Conservation (phyloP, 2,797 vertebrate species). For the Bradypodion pumilum region DNA sequence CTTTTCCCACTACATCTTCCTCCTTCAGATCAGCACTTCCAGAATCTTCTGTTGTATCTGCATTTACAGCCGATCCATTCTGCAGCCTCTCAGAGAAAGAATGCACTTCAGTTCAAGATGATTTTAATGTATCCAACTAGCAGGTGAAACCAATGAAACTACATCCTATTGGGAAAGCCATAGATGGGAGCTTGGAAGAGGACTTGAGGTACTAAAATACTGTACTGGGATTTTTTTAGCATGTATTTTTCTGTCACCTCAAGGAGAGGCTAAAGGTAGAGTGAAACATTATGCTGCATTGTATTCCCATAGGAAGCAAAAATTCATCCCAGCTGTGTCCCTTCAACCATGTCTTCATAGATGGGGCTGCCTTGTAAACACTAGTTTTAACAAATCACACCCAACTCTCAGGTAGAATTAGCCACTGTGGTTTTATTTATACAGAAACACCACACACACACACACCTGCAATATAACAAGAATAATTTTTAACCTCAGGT, state of each 20-base stretch:
- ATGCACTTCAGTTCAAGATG: constrained; percentile 49
- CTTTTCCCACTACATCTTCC: constrained; percentile 48
- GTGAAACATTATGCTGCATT: constrained; percentile 6
- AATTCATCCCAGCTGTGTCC: constrained; percentile 7
- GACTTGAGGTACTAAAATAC: neutral
- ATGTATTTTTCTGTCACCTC: neutral
- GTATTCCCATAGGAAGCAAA: neutral
- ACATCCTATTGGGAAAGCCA: neutral
- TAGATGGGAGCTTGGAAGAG: neutral
- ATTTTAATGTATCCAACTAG: neutral
- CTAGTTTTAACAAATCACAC: neutral
- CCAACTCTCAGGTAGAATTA: neutral
- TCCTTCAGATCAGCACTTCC: constrained; percentile 43
- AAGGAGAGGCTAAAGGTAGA: neutral
- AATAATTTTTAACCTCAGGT: neutral
- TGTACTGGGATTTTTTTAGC: neutral
- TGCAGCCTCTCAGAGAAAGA: constrained; percentile 69
- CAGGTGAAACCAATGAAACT: neutral
- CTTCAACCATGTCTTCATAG: neutral
- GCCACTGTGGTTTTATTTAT: neutral
- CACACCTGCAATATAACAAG: too few species aligned
- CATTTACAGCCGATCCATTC: constrained; percentile 36
- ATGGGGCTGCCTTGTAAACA: constrained; percentile 1
- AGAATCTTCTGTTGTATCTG: neutral
- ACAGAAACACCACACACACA: neutral